Evolutionary conservation across 2,113 vertebrate species (phyloP).

Genomic region (Laticauda laticaudata): DNA sequence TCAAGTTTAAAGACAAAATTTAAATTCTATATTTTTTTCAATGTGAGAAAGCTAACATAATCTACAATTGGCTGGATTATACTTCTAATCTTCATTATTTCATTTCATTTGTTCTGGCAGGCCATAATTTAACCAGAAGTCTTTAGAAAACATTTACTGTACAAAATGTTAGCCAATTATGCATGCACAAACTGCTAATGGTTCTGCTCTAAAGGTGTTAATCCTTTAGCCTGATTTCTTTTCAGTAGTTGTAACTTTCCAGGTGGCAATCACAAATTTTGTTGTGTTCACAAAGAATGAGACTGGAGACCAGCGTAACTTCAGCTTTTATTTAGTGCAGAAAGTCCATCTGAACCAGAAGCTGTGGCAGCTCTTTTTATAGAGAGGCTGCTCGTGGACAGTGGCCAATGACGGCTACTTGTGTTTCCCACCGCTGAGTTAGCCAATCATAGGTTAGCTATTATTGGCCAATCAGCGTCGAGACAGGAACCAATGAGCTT

Average conservation of each 20-base stretch:
- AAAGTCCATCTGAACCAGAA: no score
- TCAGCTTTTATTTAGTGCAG: no score
- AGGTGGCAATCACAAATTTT: no score
- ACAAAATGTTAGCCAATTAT: conserved; percentile 3
- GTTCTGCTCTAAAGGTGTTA: background rate
- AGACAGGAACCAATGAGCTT: no score
- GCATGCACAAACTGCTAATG: conserved; percentile 17
- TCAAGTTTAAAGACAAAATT: background rate
- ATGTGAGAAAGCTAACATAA: background rate
- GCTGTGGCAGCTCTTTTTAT: no score
- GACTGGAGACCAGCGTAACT: no score
- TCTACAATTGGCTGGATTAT: background rate
- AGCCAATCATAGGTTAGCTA: no score
- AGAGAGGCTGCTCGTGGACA: no score
- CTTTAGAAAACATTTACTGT: background rate
- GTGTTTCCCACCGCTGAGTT: no score
- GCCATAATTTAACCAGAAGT: background rate
- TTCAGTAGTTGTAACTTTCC: conserved; percentile 18
- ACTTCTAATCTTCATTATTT: background rate
- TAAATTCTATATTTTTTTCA: background rate
- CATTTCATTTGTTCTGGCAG: background rate
- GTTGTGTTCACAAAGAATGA: no score
- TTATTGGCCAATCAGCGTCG: no score
- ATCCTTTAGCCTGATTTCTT: background rate
- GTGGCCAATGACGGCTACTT: no score